phyloP scores from a whole-genome alignment of 2,113 vertebrate genomes.

The Clinocottus analis region DNA sequence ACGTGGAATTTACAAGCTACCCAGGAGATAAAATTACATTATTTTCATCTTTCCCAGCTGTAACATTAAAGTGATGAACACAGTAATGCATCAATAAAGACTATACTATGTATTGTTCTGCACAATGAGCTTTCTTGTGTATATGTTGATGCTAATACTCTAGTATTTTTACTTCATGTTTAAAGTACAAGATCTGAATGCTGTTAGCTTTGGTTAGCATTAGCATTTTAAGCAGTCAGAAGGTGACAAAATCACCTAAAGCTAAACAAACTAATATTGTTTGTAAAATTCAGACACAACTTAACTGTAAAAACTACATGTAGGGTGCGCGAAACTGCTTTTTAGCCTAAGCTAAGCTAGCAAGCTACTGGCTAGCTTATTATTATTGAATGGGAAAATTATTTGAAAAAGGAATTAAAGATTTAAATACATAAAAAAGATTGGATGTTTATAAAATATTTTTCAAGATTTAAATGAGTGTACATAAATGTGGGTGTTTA shows the following conservation, averaged over 20 bases:
- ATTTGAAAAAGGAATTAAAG: not conserved
- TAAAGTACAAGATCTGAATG: no score
- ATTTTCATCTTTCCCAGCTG: no score
- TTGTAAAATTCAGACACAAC: not conserved
- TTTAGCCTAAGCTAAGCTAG: not conserved
- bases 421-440: not conserved
- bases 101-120: no score
- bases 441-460: not conserved
- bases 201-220: no score
- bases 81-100: no score
- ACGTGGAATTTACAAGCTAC: not conserved
- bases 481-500: not conserved
- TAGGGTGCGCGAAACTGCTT: not conserved
- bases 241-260: not conserved
- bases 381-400: not conserved
- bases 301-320: not conserved
- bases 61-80: no score
- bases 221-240: no score
- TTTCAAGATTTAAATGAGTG: no score
- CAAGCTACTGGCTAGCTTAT: not conserved
- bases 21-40: no score
- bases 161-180: no score
- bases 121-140: no score
- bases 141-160: no score
- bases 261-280: not conserved